A percentile compares a stretch with the other conserved stretches of the same genome.
These are phyloP conservation scores for Rhodinocichla rosea DNA, from an alignment of 2,113 vertebrate genomes.

Conservation along the genomic window DNA sequence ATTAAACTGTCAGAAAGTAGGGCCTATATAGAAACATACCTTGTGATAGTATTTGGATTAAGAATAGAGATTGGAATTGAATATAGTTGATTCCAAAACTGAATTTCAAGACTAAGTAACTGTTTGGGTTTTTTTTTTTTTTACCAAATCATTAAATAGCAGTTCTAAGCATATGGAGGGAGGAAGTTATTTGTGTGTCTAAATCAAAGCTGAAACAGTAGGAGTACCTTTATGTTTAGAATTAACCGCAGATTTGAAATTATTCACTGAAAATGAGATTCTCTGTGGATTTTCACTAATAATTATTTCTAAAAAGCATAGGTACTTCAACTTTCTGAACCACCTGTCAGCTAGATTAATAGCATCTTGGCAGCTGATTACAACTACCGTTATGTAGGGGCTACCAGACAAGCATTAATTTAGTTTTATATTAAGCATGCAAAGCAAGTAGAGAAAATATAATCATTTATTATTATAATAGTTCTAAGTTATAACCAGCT, in stretches of 20 bases:
- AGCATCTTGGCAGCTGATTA: conserved; percentile 19
- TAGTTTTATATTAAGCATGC: conserved; percentile 46
- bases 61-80: neutral
- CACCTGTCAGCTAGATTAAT: conserved; percentile 28
- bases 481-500: conserved; percentile 46
- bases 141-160: neutral
- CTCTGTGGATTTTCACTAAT: neutral
- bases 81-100: neutral
- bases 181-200: neutral
- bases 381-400: neutral
- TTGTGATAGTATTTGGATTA: neutral
- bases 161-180: neutral
- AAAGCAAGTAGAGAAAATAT: conserved; percentile 51
- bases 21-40: neutral
- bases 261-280: neutral
- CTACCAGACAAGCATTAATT: conserved; percentile 50
- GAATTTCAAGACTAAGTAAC: neutral
- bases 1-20: neutral
- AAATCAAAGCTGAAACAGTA: neutral
- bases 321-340: neutral
- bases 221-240: neutral
- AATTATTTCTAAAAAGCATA: neutral
- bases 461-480: conserved; percentile 57
- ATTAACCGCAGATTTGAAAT: neutral
- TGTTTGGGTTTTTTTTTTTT: neutral